Evolutionary conservation across 2,888 invertebrate genomes (phyloP), one percentile per base, ranked within the genome.

Genomic region (Mythimna pallens): DNA sequence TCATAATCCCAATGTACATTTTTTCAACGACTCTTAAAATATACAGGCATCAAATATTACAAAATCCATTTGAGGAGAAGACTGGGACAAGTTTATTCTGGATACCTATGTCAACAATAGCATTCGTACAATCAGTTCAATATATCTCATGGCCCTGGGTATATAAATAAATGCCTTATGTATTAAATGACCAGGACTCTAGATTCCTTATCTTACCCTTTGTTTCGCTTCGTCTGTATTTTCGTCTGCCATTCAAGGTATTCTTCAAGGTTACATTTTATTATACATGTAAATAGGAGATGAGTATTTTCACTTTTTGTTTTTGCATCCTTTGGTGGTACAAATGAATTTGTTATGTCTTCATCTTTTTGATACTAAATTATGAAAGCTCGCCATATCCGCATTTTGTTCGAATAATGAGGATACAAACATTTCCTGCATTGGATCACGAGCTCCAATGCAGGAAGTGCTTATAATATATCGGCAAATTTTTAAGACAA

Each of bases 91-190:
- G 88, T 93, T 80, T 47, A 57, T 50, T 92, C 91, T 90, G 90
- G 87, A 89, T 89, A 90, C 89, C 93, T 92, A 90, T 89, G 90
- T 86, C 89, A 88, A 83, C 87, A 90, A 90, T 90, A 90, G 83
- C 83, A 86, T 65, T 80, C 81, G 58, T 78, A 70, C 93, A 94
- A 84, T 95, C 94, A 85, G 80, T 81, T 81, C 89, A 90, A 91
- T 92, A 89, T 90, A 95, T 95, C 95, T 92, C 88, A 73, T 88
- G 90, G 90, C 89, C 88, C 70, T 73, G 81, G 82, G 87, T 92
- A 93, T 94, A 92, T 92, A 92, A 94, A 94, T 92, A 92, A 94
- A 94, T 93, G 88, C 84, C 88, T 90, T 91, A 89, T 91, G 92
- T 93, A 93, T 93, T 91, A 92, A 92, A 91, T 90, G 89, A 84